Conservation (phyloP, 2,113 vertebrate species). For the Jacana jacana region DNA sequence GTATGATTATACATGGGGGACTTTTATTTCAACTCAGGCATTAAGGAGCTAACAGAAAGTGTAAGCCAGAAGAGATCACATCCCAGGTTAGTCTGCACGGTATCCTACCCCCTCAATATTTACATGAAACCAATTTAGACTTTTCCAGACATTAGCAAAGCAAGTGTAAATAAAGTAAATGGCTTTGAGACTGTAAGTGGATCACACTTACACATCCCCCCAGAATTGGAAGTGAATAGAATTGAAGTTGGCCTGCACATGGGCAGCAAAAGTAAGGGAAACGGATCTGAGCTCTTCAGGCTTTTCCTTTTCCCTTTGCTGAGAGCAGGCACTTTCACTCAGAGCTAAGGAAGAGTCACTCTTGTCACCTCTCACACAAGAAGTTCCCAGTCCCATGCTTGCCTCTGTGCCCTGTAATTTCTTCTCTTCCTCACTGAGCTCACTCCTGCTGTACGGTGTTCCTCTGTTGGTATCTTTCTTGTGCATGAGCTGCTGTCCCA, state of each 20-base stretch:
- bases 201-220: not conserved
- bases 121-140: not conserved
- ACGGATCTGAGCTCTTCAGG: not conserved
- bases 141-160: not conserved
- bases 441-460: not conserved
- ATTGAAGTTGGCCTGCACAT: not conserved
- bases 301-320: not conserved
- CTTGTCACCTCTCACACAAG: not conserved
- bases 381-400: not conserved
- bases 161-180: not conserved
- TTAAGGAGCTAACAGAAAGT: not conserved
- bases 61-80: not conserved
- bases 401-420: not conserved
- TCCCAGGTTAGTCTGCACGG: not conserved
- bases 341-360: not conserved
- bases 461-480: not conserved
- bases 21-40: not conserved
- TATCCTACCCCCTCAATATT: not conserved
- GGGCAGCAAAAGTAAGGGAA: not conserved
- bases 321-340: not conserved
- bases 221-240: not conserved
- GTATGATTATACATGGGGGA: not conserved
- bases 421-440: not conserved
- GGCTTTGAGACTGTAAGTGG: not conserved
- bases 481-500: not conserved